Evolutionary conservation across 2,113 vertebrate species (phyloP), one percentile per base, ranked within the genome.

Genomic region (Paramormyrops kingsleyae): DNA sequence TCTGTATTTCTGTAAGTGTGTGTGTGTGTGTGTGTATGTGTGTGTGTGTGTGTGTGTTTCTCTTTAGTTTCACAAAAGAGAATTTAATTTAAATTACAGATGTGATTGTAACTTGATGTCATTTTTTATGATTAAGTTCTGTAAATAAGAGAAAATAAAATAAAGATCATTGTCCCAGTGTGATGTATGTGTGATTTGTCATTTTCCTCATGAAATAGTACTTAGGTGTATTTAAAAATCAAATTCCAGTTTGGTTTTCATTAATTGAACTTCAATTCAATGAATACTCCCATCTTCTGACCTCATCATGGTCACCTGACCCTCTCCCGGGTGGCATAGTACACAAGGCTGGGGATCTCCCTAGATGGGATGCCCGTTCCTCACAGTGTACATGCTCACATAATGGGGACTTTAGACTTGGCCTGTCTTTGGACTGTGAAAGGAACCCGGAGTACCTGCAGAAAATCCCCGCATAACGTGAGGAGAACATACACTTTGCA

Each of bases 111-210:
- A 91, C 93, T 94, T 89, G 91, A 90, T 93, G 90, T 93, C 90
- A 91, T 91, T 83, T 94, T 93, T 87, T 87, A 92, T 74, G 44
- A 49, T 83, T 66, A 13, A 85, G 19, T 53, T 94, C 93, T 95
- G 93, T 95, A 95, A 94, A 94, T 91, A 92, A 91, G 70, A 93
- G 52, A 93, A 89, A 94, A 92, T 70, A 70, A 70, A 70, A 95
- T 94, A 95, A 96, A 96, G 89, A 90, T 13, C 39, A 59, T 46
- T 24, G 90, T 56, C 17, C 9, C 35, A 27, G 12, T 59, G 31
- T 44, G 39, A 44, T 59, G 52, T 17, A 13, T 42, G 4, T 70
- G 39, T 89, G 5, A 44, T 85, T 53, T 42, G 31, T 53, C 21
- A 39, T 56, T 53, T 87, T 83, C 17, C 83, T 46, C 13, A 56